Evolutionary conservation across 2,888 invertebrate species (phyloP).

Genomic region (Malthinus seriepunctatus): DNA sequence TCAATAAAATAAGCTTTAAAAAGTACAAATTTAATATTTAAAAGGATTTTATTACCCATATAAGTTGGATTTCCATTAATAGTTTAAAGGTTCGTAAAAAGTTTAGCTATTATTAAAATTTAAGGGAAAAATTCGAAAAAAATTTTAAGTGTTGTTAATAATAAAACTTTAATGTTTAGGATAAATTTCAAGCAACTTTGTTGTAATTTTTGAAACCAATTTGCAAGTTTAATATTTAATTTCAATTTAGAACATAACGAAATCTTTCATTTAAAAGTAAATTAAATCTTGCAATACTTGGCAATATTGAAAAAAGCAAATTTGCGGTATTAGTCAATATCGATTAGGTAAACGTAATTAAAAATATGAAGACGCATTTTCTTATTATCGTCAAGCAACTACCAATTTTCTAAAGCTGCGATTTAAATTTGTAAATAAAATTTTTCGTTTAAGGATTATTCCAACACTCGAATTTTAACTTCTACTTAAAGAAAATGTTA

Average conservation of each 20-base stretch:
- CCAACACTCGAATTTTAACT: no score
- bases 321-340: slow-evolving; percentile 5
- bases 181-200: no score
- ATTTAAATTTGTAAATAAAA: slow-evolving; percentile 4
- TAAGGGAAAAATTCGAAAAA: no score
- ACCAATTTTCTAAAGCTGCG: neutral
- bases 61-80: no score
- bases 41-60: neutral
- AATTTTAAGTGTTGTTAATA: no score
- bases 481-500: no score
- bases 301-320: slow-evolving; percentile 1
- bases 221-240: neutral
- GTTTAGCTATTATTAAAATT: no score
- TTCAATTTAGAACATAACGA: neutral
- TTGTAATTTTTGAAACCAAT: no score
- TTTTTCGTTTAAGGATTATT: neutral
- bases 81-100: no score
- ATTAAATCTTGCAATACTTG: slow-evolving; percentile 1
- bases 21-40: neutral
- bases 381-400: slow-evolving; percentile 2
- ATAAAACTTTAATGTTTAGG: no score
- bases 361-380: slow-evolving; percentile 7
- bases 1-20: neutral
- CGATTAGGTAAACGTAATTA: slow-evolving; percentile 8
- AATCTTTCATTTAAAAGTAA: slow-evolving; percentile 3